These are phyloP conservation scores for Hafferia zeledoni DNA, from an alignment of 2,797 vertebrate genomes.

Conservation along the genomic window DNA sequence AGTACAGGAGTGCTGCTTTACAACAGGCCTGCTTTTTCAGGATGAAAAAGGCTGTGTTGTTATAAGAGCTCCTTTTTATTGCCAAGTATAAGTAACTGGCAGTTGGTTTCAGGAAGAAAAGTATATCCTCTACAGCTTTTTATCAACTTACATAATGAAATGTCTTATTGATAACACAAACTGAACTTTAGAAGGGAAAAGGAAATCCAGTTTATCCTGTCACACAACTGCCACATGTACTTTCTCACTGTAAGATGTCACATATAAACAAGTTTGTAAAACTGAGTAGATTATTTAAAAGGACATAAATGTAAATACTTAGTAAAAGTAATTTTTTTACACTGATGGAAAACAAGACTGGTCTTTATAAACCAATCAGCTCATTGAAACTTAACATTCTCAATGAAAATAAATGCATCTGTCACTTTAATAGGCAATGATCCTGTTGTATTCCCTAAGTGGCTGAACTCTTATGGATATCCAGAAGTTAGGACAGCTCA, in stretches of 20 bases:
- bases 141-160: not conserved
- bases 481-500: not conserved
- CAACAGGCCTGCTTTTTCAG: not conserved
- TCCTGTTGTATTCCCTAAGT: not conserved
- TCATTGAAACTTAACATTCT: not conserved
- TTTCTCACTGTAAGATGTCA: not conserved
- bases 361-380: not conserved
- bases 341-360: not conserved
- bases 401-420: not conserved
- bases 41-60: not conserved
- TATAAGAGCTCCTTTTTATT: slow-evolving; percentile 6
- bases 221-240: not conserved
- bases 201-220: slow-evolving; percentile 50
- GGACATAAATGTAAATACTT: not conserved
- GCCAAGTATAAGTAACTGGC: not conserved
- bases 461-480: not conserved
- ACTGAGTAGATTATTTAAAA: not conserved
- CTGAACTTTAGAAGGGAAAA: not conserved
- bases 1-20: not conserved
- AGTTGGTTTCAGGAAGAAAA: slow-evolving; percentile 4
- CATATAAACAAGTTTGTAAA: not conserved
- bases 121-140: not conserved
- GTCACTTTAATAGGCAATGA: not conserved
- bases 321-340: not conserved
- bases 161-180: not conserved